These are phyloP conservation scores for Prosapia bicincta DNA, from an alignment of 2,888 invertebrate genomes.

Conservation along the genomic window DNA sequence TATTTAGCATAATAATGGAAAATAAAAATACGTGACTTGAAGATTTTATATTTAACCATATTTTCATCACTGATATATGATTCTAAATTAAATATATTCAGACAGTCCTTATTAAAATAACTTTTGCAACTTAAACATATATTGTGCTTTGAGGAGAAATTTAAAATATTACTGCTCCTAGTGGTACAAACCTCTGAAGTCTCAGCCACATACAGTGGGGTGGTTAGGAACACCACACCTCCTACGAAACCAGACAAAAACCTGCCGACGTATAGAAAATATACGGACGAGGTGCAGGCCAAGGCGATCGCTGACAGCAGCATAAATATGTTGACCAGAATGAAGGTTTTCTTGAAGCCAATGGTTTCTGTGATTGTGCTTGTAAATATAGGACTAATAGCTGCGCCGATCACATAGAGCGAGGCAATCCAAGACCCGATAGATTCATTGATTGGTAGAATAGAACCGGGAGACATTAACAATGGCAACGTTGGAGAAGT, in stretches of 20 bases:
- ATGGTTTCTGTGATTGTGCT: background rate
- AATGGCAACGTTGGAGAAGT: slow-evolving; percentile 74
- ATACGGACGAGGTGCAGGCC: background rate
- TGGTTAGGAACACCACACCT: background rate
- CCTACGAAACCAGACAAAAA: background rate
- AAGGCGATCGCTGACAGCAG: background rate
- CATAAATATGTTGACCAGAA: background rate
- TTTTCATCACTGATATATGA: too few relatives aligned
- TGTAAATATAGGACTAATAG: background rate
- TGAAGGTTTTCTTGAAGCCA: background rate
- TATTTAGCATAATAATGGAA: too few relatives aligned
- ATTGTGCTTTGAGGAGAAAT: too few relatives aligned
- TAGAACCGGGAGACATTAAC: slow-evolving; percentile 43
- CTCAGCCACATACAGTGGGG: background rate
- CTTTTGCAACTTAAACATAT: too few relatives aligned
- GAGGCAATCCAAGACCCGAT: background rate
- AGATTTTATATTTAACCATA: too few relatives aligned
- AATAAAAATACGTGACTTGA: too few relatives aligned
- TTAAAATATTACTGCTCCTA: too few relatives aligned
- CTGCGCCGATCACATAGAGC: background rate
- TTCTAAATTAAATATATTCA: too few relatives aligned
- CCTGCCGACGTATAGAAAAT: background rate
- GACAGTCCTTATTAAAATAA: too few relatives aligned
- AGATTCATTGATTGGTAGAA: slow-evolving; percentile 41
- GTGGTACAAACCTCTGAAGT: background rate